phyloP scores from a whole-genome alignment of 2,797 vertebrate species.

The Liparis tanakae region DNA sequence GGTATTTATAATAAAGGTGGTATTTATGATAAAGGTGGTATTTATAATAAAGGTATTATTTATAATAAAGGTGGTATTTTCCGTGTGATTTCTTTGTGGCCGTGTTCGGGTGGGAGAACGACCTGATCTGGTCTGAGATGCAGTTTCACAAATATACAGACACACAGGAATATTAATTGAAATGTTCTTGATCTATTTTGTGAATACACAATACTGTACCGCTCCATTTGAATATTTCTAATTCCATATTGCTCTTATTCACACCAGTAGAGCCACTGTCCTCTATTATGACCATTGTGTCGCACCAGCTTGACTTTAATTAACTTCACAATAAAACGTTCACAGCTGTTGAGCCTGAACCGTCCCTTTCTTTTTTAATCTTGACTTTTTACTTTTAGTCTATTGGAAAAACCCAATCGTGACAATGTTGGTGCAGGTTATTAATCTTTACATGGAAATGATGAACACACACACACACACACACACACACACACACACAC shows the following conservation, averaged over 20 bases:
- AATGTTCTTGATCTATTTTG: too few species aligned
- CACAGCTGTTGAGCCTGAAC: constrained; percentile 37
- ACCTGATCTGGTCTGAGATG: constrained; percentile 44
- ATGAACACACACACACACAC: constrained; percentile 2
- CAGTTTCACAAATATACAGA: constrained; percentile 39
- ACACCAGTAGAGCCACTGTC: neutral
- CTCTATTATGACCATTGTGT: constrained; percentile 33
- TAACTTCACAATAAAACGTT: constrained; percentile 45
- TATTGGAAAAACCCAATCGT: constrained; percentile 25
- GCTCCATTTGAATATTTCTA: neutral
- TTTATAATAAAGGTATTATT: too few species aligned
- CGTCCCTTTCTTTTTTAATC: constrained; percentile 27
- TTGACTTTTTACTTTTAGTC: neutral
- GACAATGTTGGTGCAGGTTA: constrained; percentile 20
- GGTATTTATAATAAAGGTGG: too few species aligned
- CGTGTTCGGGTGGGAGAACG: constrained; percentile 50
- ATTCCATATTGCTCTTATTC: neutral
- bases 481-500: constrained; percentile 6
- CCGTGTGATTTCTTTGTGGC: constrained; percentile 56
- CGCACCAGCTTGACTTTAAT: constrained; percentile 53
- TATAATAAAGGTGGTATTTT: constrained; percentile 58
- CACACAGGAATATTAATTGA: too few species aligned
- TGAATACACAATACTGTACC: too few species aligned
- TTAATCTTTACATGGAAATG: constrained; percentile 20
- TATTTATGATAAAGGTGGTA: too few species aligned